Conservation (phyloP, 2,797 vertebrate genomes). For the Oreortyx pictus region DNA sequence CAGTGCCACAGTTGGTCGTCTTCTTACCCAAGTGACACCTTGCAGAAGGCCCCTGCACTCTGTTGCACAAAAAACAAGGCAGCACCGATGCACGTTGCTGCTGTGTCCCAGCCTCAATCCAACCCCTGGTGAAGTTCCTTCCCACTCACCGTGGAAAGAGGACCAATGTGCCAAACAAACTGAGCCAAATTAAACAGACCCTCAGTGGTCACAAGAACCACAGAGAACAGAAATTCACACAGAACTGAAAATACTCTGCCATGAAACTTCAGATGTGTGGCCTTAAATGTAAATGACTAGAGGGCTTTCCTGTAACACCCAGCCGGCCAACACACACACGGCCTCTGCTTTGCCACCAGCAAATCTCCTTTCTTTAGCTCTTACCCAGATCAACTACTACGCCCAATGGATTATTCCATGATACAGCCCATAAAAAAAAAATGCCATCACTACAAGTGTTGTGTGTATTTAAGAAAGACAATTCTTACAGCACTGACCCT, state of each 20-base stretch:
- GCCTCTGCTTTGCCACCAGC: not conserved
- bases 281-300: not conserved
- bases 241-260: not conserved
- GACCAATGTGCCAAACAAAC: not conserved
- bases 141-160: fast-evolving
- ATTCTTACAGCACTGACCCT: not conserved
- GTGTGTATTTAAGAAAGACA: not conserved
- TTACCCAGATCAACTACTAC: not conserved
- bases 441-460: not conserved
- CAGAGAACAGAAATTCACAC: not conserved
- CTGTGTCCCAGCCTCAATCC: fast-evolving
- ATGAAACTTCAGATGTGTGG: not conserved
- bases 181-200: not conserved
- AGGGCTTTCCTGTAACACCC: not conserved
- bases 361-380: not conserved
- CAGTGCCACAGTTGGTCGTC: not conserved
- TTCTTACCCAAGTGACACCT: not conserved
- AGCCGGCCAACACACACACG: not conserved
- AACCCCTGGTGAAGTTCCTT: not conserved
- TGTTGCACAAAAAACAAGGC: fast-evolving
- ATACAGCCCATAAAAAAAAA: not conserved
- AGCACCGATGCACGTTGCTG: fast-evolving
- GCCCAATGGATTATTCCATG: fast-evolving
- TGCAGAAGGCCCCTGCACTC: not conserved
- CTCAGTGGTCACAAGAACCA: not conserved